Evolutionary conservation across 2,888 invertebrate genomes (phyloP), one percentile per base, ranked within the genome.

Genomic region (Pristionchus exspectatus): DNA sequence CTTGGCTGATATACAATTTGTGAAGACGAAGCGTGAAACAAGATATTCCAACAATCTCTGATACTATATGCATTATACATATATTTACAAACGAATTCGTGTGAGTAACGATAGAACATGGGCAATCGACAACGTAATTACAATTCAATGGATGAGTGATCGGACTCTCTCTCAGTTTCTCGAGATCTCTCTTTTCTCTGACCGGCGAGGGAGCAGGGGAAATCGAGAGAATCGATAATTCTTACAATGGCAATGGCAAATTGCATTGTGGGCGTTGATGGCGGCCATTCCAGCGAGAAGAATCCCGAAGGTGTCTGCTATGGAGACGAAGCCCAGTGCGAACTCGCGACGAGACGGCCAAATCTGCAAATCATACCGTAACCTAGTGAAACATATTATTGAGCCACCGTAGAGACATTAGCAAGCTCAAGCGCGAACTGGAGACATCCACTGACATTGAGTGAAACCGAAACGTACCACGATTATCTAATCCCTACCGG

Each of bases 261-360:
- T 97, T 54, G 96, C 96, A 95, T 97, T 97, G 95, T 97, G 97
- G 0, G 96, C 96, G 4, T 97, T 97, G 94, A 97, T 97, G n/a
- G 97, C 96, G 12, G 96, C 94, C 92, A 97, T 96, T 63, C 97
- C 97, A 38, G 97, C 97, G 66, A 97, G 91, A 0, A 97, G 96
- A 90, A 97, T 97, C 14, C 97, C 86, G 63, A 33, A 95, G 1
- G 97, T 96, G 95, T 97, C 97, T 1, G 97, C 96, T 93, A 97
- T 96, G 59, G 97, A 96, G 0, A 97, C 97, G 90, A 97, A 97
- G 38, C 97, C 97, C 96, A 97, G 96, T 16, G 97, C 96, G 95
- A 97, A 97, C 95, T 97, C 96, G 12, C 94, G 93, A 30, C 90
- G 74, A 27, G 90, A 87, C 1, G 91, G 66, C 0, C 92, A 86